A percentile compares a stretch with the other conserved stretches of the same genome.
Evolutionary conservation across 2,797 vertebrate species (phyloP).

Genomic region (Carcharodon carcharias): DNA sequence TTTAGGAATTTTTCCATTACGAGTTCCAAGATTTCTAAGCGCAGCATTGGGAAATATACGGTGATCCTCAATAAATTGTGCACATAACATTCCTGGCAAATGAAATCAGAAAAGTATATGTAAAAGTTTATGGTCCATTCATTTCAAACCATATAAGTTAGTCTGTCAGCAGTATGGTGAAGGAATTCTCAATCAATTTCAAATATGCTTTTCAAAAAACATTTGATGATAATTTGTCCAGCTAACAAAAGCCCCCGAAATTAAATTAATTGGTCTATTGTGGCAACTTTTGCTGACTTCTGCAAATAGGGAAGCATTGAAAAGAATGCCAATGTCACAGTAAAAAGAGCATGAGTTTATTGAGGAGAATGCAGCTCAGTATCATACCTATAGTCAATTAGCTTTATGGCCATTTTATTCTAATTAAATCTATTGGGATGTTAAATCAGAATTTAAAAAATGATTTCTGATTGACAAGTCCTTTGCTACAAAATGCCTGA

Average conservation of each 20-base stretch:
- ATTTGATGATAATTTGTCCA: not conserved
- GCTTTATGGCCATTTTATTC: not conserved
- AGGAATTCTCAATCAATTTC: not conserved
- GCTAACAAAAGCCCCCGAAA: not conserved
- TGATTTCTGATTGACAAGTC: not conserved
- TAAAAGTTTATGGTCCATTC: not conserved
- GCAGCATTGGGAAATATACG: conserved; percentile 70
- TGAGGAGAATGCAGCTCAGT: not conserved
- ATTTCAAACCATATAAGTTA: not conserved
- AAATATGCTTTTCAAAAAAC: not conserved
- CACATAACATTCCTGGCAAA: conserved; percentile 80
- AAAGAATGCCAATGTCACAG: too few species aligned
- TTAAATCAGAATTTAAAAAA: not conserved
- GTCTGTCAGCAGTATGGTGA: not conserved
- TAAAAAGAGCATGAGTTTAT: too few species aligned
- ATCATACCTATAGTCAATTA: not conserved
- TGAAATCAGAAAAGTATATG: not conserved
- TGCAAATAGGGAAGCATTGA: not conserved
- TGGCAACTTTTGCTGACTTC: not conserved
- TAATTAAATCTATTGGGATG: not conserved
- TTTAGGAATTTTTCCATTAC: conserved; percentile 77
- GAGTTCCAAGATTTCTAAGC: conserved; percentile 77
- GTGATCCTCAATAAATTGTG: conserved; percentile 82
- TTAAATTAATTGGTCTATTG: not conserved
- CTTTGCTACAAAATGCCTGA: not conserved